A percentile compares a stretch with the other conserved stretches of the same genome.
These are phyloP conservation scores for Tinea semifulvella DNA, from an alignment of 2,888 invertebrate genomes.

Conservation along the genomic window DNA sequence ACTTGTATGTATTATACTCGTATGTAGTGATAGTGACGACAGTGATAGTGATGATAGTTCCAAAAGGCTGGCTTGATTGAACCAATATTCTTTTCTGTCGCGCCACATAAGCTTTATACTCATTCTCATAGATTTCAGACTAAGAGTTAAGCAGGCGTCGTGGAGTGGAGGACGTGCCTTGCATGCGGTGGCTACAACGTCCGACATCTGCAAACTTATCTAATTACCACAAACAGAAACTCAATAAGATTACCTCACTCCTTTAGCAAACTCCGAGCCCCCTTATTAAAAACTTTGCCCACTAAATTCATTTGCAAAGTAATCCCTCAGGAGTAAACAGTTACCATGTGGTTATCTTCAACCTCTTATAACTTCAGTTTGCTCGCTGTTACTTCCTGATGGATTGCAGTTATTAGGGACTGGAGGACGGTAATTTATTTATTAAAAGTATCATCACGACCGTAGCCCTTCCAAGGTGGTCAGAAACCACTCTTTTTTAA, in stretches of 20 bases:
- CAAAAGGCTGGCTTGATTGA: too few species aligned
- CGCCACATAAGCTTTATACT: too few species aligned
- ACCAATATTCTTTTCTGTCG: too few species aligned
- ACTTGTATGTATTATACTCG: too few species aligned
- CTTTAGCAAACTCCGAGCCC: conserved; percentile 2
- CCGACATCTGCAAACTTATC: conserved; percentile 40
- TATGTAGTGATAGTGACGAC: too few species aligned
- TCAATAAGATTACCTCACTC: conserved; percentile 15
- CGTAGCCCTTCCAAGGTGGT: too few species aligned
- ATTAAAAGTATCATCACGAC: too few species aligned
- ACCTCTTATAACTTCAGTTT: not conserved
- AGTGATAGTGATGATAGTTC: too few species aligned
- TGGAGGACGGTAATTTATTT: too few species aligned
- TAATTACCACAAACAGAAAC: conserved; percentile 42
- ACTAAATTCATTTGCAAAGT: conserved; percentile 11
- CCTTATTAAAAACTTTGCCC: conserved; percentile 10
- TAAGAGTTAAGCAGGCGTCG: not conserved
- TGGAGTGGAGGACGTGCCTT: not conserved
- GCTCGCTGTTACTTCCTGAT: not conserved
- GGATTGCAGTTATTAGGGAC: too few species aligned
- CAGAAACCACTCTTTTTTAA: too few species aligned
- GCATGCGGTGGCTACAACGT: conserved; percentile 14
- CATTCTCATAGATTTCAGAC: too few species aligned
- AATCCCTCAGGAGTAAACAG: conserved; percentile 3
- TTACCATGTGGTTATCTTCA: conserved; percentile 2